These are phyloP conservation scores for Ceyx cyanopectus DNA, from an alignment of 2,113 vertebrate genomes.

Conservation along the genomic window DNA sequence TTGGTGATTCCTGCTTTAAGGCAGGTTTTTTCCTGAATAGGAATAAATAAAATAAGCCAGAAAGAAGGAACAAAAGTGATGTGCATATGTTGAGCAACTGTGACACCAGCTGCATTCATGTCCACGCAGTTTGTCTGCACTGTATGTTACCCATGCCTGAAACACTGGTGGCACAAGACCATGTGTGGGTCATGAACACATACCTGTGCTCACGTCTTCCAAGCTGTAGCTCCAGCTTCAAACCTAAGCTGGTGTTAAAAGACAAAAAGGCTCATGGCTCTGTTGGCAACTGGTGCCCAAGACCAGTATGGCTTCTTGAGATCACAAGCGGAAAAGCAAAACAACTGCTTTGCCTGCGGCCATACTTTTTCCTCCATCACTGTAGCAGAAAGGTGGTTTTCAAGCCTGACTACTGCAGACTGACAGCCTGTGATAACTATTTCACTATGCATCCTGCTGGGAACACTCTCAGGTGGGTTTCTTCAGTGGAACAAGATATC, in stretches of 20 bases:
- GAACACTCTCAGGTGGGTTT: background rate
- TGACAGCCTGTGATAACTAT: accelerated
- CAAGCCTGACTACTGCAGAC: background rate
- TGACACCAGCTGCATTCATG: background rate
- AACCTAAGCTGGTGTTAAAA: background rate
- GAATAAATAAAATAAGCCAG: background rate
- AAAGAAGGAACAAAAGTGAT: background rate
- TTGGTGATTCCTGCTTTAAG: background rate
- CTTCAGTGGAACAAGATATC: background rate
- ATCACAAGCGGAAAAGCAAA: background rate
- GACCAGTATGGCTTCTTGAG: accelerated
- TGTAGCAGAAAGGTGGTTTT: background rate
- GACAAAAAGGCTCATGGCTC: background rate
- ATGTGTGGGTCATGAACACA: accelerated
- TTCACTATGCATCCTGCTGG: background rate
- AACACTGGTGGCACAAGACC: background rate
- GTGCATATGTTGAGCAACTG: background rate
- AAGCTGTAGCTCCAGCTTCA: background rate
- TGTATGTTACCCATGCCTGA: accelerated
- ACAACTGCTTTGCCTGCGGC: background rate
- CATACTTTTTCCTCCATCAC: background rate
- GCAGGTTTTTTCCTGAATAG: background rate
- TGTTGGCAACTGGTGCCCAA: background rate
- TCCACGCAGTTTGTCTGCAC: background rate
- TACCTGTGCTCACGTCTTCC: background rate